Evolutionary conservation across 2,113 vertebrate species (phyloP).

Genomic region (Seriola rivoliana): DNA sequence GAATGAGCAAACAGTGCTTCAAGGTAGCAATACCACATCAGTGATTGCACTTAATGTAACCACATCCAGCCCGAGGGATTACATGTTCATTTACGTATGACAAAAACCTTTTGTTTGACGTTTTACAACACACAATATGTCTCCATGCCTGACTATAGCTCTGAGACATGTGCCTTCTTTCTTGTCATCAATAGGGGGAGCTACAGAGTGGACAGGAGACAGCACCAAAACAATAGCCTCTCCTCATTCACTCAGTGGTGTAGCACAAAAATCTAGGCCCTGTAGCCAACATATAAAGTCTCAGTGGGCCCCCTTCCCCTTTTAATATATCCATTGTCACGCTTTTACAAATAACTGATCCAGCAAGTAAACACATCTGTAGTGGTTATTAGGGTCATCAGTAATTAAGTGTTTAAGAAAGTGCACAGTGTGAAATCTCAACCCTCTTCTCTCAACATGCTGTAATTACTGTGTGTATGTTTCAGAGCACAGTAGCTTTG

Average conservation of each 20-base stretch:
- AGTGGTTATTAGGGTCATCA: not conserved
- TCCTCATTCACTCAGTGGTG: not conserved
- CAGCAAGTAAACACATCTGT: not conserved
- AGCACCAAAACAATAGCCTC: not conserved
- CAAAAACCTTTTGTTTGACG: not conserved
- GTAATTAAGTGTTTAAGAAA: not conserved
- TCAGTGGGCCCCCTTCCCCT: not conserved
- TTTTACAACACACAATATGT: not conserved
- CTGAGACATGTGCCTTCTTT: not conserved
- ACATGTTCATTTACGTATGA: not conserved
- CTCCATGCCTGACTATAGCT: too few species aligned
- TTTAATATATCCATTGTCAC: not conserved
- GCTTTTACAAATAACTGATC: not conserved
- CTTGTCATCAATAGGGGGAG: constrained; percentile 44
- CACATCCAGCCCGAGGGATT: not conserved
- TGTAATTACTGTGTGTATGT: not conserved
- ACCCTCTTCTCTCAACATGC: not conserved
- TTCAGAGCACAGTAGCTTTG: not conserved
- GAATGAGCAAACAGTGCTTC: not conserved
- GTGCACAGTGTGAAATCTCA: not conserved
- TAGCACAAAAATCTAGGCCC: not conserved
- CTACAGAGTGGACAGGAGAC: not conserved
- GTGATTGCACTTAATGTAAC: not conserved
- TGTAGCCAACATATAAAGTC: not conserved
- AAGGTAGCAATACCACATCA: not conserved